phyloP scores from a whole-genome alignment of 2,888 invertebrate genomes.

The Neelides folsomi region DNA sequence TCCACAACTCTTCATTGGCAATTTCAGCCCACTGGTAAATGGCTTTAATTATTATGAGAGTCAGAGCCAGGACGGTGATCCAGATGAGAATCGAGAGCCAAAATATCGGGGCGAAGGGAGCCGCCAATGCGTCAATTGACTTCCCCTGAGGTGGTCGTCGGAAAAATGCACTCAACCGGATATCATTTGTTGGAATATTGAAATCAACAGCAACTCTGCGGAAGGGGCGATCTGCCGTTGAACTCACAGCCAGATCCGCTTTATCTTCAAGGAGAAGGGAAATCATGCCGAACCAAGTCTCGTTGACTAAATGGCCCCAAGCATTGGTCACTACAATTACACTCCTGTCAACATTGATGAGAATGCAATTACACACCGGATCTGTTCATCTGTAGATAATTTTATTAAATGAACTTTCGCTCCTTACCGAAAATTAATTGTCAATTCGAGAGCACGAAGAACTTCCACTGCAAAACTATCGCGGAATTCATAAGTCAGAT shows the following conservation, averaged over 20 bases:
- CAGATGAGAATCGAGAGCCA: conserved; percentile 10
- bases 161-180: conserved; percentile 15
- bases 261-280: conserved; percentile 8
- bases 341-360: not conserved
- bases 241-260: conserved; percentile 17
- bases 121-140: conserved; percentile 3
- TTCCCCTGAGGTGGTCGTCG: conserved; percentile 3
- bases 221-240: conserved; percentile 14
- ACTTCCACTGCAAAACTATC: conserved; percentile 15
- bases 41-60: conserved; percentile 1
- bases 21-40: not conserved
- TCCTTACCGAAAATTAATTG: conserved; percentile 16
- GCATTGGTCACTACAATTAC: conserved; percentile 5
- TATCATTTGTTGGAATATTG: conserved; percentile 18
- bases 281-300: conserved; percentile 21
- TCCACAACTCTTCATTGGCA: conserved; percentile 4
- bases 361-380: not conserved
- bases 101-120: conserved; percentile 12
- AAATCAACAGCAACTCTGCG: conserved; percentile 17
- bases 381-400: not conserved
- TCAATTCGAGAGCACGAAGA: conserved; percentile 8
- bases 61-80: not conserved
- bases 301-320: conserved; percentile 17
- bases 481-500: not conserved
- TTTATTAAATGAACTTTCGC: not conserved